Evolutionary conservation across 1,140 invertebrate genomes (phyloP).

Genomic region (Rhopalosiphum maidis): DNA sequence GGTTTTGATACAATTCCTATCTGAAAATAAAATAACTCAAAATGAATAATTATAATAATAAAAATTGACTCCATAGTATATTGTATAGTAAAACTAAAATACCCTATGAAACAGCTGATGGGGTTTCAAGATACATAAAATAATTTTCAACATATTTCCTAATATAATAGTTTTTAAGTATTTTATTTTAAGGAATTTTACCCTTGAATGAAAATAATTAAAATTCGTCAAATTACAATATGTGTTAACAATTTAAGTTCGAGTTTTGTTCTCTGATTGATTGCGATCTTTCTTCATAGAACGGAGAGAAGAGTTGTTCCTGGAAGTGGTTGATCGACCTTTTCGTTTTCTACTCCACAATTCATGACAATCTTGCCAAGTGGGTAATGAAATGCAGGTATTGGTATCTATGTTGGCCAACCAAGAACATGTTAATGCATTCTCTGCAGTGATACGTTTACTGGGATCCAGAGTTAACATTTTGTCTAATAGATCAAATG

Average conservation of each 20-base stretch:
- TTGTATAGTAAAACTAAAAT: conserved; percentile 16
- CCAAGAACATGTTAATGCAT: conserved; percentile 93
- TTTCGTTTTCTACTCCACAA: conserved; percentile 95
- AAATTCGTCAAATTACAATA: conserved; percentile 57
- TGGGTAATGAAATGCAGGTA: conserved; percentile 82
- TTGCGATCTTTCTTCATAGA: conserved; percentile 75
- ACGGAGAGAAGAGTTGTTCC: conserved; percentile 65
- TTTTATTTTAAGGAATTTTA: conserved; percentile 50
- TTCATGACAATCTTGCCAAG: conserved; percentile 98
- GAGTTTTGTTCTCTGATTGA: conserved; percentile 70
- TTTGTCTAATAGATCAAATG: conserved; percentile 92
- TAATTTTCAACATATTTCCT: conserved; percentile 40
- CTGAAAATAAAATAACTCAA: conserved; percentile 54
- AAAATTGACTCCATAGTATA: conserved; percentile 26
- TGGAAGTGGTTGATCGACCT: conserved; percentile 72
- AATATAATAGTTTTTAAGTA: conserved; percentile 45
- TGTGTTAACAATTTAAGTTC: conserved; percentile 40
- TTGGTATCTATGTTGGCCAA: conserved; percentile 90
- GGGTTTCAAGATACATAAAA: neutral
- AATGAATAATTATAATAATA: conserved; percentile 38
- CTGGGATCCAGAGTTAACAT: conserved; percentile 97
- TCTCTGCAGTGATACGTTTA: conserved; percentile 90
- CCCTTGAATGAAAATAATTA: conserved; percentile 47
- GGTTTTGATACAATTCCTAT: conserved; percentile 33
- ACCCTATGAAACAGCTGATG: conserved; percentile 6